These are phyloP conservation scores for Zophobas morio DNA, from an alignment of 1,140 invertebrate species.

Conservation along the genomic window DNA sequence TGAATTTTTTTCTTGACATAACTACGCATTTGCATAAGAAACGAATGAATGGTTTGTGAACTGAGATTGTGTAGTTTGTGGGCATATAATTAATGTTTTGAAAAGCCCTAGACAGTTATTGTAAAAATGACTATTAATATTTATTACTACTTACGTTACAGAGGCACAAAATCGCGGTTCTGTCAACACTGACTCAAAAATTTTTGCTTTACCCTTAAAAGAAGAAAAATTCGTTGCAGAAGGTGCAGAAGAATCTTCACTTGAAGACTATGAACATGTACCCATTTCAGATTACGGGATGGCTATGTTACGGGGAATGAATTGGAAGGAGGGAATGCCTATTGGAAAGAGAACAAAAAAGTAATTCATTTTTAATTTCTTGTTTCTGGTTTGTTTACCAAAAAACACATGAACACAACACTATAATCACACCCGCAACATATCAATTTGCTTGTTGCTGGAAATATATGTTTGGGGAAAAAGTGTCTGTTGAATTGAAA, in stretches of 20 bases:
- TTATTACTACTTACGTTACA: slow-evolving; percentile 48
- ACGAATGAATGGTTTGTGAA: too few relatives aligned
- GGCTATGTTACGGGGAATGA: slow-evolving; percentile 96
- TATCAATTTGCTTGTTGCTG: too few relatives aligned
- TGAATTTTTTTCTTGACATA: background rate
- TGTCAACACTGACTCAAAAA: slow-evolving; percentile 53
- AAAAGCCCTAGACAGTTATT: too few relatives aligned
- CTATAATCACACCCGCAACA: too few relatives aligned
- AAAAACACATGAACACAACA: too few relatives aligned
- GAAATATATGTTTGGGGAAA: too few relatives aligned
- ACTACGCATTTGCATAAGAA: too few relatives aligned
- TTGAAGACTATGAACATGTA: slow-evolving; percentile 92
- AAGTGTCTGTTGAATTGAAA: too few relatives aligned
- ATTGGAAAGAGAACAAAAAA: slow-evolving; percentile 74
- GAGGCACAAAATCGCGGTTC: slow-evolving; percentile 63
- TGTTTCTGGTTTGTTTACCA: too few relatives aligned
- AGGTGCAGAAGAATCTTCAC: slow-evolving; percentile 71
- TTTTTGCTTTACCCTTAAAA: slow-evolving; percentile 54
- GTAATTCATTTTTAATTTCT: slow-evolving; percentile 26
- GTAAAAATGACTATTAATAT: too few relatives aligned
- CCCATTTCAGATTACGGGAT: slow-evolving; percentile 91
- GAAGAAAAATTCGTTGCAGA: slow-evolving; percentile 56
- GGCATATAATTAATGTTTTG: too few relatives aligned
- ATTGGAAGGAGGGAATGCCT: slow-evolving; percentile 86
- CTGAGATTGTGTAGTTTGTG: too few relatives aligned